Base-by-base conservation (phyloP, 2,113 vertebrate genomes). In the Oryctolagus cuniculus region DNA sequence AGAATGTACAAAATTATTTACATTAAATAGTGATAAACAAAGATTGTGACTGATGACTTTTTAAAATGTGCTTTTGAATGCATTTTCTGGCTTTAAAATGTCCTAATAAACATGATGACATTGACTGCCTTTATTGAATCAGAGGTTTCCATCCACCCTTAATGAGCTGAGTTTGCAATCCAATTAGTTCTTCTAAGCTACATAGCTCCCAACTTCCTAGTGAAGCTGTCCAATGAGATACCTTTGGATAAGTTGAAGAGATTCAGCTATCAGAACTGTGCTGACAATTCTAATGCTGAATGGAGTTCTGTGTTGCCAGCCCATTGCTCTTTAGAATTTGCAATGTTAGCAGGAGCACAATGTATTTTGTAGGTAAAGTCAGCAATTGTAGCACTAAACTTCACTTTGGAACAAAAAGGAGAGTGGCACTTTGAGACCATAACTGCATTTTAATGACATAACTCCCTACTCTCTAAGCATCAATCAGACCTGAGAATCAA, bases 291-390 rank as follows among this genome's bases (percentile, higher is more conserved):
- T 83, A 92, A 94, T 69, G 69, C 70, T 75, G 77, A 85, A 49
- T 49, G 67, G 95, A 87, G 91, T 92, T 84, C 13, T 0, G 89
- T 89, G n/a, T 91, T 93, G 69, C 90, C 92, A 96, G 92, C 58
- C 91, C 96, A 94, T 90, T 95, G 97, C 91, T 93, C 89, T 90
- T 96, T 25, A 73, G 64, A 96, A 97, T 96, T 58, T 96, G 97
- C 96, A 95, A 0, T 74, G 96, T 93, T 89, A 75, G 97, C 97
- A 97, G 72, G 87, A 95, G 67, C 58, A 55, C 66, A 82, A 55
- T 85, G 96, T 67, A 49, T 91, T 93, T 93, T 95, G 87, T 94
- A 95, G 95, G 89, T 96, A 96, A 97, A 96, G 87, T 97, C 96
- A 98, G 96, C 95, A 97, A 82, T 79, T 97, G 93, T 79, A 87